A percentile compares a stretch with the other conserved stretches of the same genome.
Conservation (phyloP, 2,888 invertebrate species). For the Epinotia bilunana region DNA sequence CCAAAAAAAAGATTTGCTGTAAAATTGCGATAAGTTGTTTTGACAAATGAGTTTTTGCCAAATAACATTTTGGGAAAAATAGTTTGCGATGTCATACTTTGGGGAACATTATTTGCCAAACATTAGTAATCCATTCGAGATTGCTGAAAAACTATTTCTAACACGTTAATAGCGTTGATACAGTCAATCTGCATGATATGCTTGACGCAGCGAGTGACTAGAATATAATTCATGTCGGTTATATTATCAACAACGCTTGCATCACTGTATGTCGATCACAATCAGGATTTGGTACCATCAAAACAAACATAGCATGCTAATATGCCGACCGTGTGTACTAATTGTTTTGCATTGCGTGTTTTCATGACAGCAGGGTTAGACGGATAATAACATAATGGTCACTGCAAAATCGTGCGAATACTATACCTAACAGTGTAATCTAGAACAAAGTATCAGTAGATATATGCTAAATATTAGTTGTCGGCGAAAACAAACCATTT, state of each 20-base stretch:
- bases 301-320: conserved; percentile 24
- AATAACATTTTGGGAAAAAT: too few relatives aligned
- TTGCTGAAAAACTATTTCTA: neutral
- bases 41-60: too few relatives aligned
- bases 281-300: conserved; percentile 33
- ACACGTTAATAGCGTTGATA: neutral
- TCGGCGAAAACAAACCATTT: too few relatives aligned
- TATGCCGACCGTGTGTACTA: neutral
- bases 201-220: neutral
- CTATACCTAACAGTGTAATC: too few relatives aligned
- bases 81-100: too few relatives aligned
- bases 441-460: too few relatives aligned
- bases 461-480: too few relatives aligned
- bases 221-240: neutral
- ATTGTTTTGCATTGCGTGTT: conserved; percentile 4
- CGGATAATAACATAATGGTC: neutral
- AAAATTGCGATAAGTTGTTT: too few relatives aligned
- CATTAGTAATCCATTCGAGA: too few relatives aligned
- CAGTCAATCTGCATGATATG: neutral
- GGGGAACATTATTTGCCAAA: too few relatives aligned
- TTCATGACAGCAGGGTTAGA: neutral
- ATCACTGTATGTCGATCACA: conserved; percentile 15
- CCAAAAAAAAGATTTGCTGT: too few relatives aligned
- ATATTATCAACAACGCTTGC: conserved; percentile 2
- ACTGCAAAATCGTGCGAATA: neutral